phyloP scores from a whole-genome alignment of 2,888 invertebrate genomes.

The Ophion costatus region DNA sequence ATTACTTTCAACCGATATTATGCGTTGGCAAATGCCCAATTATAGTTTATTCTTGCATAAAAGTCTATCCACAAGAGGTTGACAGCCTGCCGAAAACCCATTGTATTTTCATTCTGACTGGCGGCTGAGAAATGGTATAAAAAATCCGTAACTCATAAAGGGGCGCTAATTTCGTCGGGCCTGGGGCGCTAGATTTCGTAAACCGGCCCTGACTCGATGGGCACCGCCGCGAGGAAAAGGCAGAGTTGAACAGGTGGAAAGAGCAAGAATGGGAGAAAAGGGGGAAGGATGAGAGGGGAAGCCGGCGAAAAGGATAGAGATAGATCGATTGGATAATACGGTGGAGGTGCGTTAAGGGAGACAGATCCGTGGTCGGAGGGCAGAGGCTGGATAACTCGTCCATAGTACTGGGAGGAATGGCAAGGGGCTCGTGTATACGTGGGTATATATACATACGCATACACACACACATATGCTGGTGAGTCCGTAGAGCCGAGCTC shows the following conservation, averaged over 20 bases:
- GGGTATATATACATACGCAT: slow-evolving; percentile 13
- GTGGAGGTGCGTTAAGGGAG: slow-evolving; percentile 57
- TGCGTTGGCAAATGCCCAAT: no score
- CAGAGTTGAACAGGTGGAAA: slow-evolving; percentile 55
- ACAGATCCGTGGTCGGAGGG: slow-evolving; percentile 44
- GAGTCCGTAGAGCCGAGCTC: slow-evolving; percentile 2
- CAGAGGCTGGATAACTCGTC: slow-evolving; percentile 53
- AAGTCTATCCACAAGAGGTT: no score
- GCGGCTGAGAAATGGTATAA: no score
- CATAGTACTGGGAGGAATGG: slow-evolving; percentile 56
- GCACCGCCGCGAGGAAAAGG: slow-evolving; percentile 27
- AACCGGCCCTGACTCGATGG: no score
- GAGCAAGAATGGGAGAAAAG: slow-evolving; percentile 29
- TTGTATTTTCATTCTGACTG: no score
- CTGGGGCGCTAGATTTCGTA: no score
- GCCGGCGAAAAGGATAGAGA: slow-evolving; percentile 24
- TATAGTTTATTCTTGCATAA: no score
- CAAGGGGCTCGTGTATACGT: slow-evolving; percentile 46
- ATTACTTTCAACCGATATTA: no score
- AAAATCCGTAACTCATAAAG: no score
- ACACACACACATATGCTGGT: not conserved
- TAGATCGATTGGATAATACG: slow-evolving; percentile 40
- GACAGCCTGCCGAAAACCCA: no score
- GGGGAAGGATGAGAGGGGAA: slow-evolving; percentile 17
- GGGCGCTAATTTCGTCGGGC: no score